Evolutionary conservation across 2,797 vertebrate species (phyloP).

Genomic region (Smutsia temminckii): DNA sequence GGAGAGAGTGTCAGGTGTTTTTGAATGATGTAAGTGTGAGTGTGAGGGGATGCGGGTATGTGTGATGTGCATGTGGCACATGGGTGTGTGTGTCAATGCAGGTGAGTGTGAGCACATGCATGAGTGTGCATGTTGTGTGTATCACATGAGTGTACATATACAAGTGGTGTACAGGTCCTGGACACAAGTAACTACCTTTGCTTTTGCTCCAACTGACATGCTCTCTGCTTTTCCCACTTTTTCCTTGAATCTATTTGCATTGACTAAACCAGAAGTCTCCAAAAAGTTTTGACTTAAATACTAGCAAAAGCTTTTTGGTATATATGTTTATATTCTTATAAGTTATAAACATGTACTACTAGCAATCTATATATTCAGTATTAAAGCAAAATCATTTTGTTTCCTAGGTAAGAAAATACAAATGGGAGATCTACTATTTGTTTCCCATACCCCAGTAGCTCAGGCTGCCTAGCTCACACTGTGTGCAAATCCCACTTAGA

Average conservation of each 20-base stretch:
- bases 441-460: background rate
- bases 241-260: background rate
- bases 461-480: background rate
- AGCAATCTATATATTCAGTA: background rate
- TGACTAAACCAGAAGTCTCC: background rate
- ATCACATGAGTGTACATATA: rapidly evolving
- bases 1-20: background rate
- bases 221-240: background rate
- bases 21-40: background rate
- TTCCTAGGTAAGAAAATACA: background rate
- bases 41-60: background rate
- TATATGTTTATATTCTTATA: background rate
- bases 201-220: background rate
- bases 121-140: background rate
- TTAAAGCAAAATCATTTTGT: constrained; percentile 18
- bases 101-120: background rate
- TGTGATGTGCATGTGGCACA: background rate
- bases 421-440: background rate
- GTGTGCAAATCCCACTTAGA: background rate
- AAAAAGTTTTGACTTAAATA: background rate
- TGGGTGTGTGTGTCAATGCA: background rate
- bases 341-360: background rate
- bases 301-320: background rate
- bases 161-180: no score
- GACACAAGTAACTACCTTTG: background rate